Percentiles rank a stretch among this genome's conserved stretches.
Conservation (phyloP, 2,888 invertebrate species). For the Drosophila anceps region DNA sequence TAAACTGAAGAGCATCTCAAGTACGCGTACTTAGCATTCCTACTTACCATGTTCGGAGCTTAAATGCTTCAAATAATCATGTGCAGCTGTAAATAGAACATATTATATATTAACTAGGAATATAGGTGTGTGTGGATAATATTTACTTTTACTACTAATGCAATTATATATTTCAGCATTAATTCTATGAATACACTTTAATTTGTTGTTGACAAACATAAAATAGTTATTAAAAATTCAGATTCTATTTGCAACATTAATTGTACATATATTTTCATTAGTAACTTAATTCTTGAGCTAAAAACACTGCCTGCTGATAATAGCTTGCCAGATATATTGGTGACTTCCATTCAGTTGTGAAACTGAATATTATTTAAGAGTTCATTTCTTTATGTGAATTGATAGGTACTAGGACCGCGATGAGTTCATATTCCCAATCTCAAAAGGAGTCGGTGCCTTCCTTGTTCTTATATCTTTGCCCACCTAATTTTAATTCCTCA, state of each 20-base stretch:
- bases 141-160: background rate
- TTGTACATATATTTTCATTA: background rate
- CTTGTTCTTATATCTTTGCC: too few relatives aligned
- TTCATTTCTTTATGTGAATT: too few relatives aligned
- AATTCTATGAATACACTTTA: background rate
- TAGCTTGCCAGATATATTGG: too few relatives aligned
- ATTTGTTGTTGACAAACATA: background rate
- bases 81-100: constrained; percentile 28
- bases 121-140: background rate
- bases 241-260: background rate
- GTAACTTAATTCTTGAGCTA: background rate
- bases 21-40: constrained; percentile 9
- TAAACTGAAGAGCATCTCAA: constrained; percentile 30
- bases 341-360: too few relatives aligned
- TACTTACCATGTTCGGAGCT: constrained; percentile 37
- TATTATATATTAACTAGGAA: background rate
- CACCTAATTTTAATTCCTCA: too few relatives aligned
- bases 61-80: background rate
- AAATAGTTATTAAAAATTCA: background rate
- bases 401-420: too few relatives aligned
- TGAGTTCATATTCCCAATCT: too few relatives aligned
- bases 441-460: too few relatives aligned
- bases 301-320: too few relatives aligned
- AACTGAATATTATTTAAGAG: too few relatives aligned
- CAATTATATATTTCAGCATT: background rate